Evolutionary conservation across 2,888 invertebrate species (phyloP).

Genomic region (Acanthosepion esculentum): DNA sequence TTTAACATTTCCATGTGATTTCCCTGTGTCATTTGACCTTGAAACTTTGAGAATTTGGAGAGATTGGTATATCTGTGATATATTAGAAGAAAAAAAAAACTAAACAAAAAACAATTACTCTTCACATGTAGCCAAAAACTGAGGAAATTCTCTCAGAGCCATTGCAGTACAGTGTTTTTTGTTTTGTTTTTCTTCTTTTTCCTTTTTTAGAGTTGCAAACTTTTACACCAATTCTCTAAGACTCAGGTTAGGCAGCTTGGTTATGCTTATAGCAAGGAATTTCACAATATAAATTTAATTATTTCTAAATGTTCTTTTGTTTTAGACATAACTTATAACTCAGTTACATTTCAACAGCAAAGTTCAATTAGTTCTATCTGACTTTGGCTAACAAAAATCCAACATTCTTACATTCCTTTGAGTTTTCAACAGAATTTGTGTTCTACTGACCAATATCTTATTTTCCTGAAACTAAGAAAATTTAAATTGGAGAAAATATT

Average conservation of each 20-base stretch:
- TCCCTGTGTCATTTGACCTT: not conserved
- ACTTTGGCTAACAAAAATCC: not conserved
- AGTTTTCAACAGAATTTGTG: not conserved
- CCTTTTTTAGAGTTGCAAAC: not conserved
- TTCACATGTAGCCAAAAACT: not conserved
- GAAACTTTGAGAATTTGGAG: constrained; percentile 20
- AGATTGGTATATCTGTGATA: not conserved
- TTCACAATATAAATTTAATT: not conserved
- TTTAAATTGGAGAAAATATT: not conserved
- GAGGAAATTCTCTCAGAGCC: not conserved
- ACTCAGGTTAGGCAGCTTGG: not conserved
- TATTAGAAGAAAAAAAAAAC: not conserved
- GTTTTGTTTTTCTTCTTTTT: too few relatives aligned
- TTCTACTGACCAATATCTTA: not conserved
- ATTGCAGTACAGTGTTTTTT: not conserved
- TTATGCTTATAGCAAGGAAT: not conserved
- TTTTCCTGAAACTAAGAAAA: not conserved
- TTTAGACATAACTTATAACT: not conserved
- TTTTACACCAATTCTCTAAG: not conserved
- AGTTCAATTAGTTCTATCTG: not conserved
- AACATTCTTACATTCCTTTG: not conserved
- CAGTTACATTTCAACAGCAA: not conserved
- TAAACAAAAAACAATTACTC: not conserved
- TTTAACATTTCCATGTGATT: constrained; percentile 33
- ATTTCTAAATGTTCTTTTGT: not conserved